A percentile compares a stretch with the other conserved stretches of the same genome.
These are phyloP conservation scores for Rhamphomyia laevipes DNA, from an alignment of 2,888 invertebrate species.

Conservation along the genomic window DNA sequence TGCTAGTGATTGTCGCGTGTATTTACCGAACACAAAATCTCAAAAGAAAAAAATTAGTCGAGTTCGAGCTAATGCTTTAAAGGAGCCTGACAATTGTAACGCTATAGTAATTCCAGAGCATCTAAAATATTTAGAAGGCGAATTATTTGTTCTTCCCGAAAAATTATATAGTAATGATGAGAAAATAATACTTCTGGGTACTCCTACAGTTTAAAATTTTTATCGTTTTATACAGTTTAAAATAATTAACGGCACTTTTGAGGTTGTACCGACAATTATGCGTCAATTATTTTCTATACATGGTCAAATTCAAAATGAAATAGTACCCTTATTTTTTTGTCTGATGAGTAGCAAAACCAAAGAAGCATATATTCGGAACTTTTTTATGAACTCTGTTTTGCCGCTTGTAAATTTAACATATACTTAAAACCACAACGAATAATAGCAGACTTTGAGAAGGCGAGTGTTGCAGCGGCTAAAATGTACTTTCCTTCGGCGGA, in stretches of 20 bases:
- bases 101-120: conserved; percentile 4
- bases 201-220: conserved; percentile 4
- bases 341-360: conserved; percentile 3
- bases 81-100: conserved; percentile 1
- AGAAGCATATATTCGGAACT: neutral
- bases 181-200: conserved; percentile 7
- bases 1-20: neutral
- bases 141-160: conserved; percentile 4
- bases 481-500: conserved; percentile 2
- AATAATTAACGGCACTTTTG: conserved; percentile 6
- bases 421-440: neutral
- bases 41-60: neutral
- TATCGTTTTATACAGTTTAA: neutral
- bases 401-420: conserved; percentile 1
- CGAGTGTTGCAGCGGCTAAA: neutral
- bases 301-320: conserved; percentile 2
- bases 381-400: conserved; percentile 1
- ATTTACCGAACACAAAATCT: neutral
- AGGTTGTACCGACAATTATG: conserved; percentile 6
- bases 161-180: conserved; percentile 4
- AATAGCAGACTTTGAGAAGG: neutral
- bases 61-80: neutral
- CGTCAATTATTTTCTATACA: conserved; percentile 6
- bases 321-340: conserved; percentile 5
- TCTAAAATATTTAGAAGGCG: conserved; percentile 1